Percentiles rank a stretch among this genome's conserved stretches.
These are phyloP conservation scores for Acipenser oxyrinchus DNA, from an alignment of 2,797 vertebrate species.

Conservation along the genomic window DNA sequence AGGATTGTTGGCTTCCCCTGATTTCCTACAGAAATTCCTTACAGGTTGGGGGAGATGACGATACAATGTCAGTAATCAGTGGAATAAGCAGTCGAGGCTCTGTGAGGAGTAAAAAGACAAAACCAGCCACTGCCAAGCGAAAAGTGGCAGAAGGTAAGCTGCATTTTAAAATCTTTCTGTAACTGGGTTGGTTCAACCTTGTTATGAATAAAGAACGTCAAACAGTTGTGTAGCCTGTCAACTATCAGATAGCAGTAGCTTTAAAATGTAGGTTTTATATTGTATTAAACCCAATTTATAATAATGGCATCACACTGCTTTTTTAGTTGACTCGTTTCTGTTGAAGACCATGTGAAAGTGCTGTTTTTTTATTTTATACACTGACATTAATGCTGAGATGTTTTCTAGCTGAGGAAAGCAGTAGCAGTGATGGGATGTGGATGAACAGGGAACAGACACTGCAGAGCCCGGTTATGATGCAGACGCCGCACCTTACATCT, in stretches of 20 bases:
- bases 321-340: too few relatives aligned
- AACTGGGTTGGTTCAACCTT: too few relatives aligned
- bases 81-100: slow-evolving; percentile 94
- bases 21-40: slow-evolving; percentile 98
- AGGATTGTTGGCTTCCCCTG: slow-evolving; percentile 98
- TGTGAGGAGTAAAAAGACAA: slow-evolving; percentile 90
- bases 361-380: too few relatives aligned
- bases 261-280: too few relatives aligned
- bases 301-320: too few relatives aligned
- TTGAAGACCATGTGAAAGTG: too few relatives aligned
- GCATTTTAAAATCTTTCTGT: background rate
- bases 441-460: slow-evolving; percentile 82
- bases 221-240: too few relatives aligned
- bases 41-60: slow-evolving; percentile 91
- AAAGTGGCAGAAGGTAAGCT: slow-evolving; percentile 88
- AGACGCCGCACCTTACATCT: slow-evolving; percentile 92
- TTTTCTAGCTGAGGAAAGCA: slow-evolving; percentile 77
- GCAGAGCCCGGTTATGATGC: slow-evolving; percentile 94
- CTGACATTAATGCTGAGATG: background rate
- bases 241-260: too few relatives aligned
- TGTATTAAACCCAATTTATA: too few relatives aligned
- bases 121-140: slow-evolving; percentile 86
- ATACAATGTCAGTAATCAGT: slow-evolving; percentile 97
- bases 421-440: slow-evolving; percentile 87
- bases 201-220: too few relatives aligned